phyloP scores from a whole-genome alignment of 1,140 invertebrate genomes.

The Pachypsylla venusta region DNA sequence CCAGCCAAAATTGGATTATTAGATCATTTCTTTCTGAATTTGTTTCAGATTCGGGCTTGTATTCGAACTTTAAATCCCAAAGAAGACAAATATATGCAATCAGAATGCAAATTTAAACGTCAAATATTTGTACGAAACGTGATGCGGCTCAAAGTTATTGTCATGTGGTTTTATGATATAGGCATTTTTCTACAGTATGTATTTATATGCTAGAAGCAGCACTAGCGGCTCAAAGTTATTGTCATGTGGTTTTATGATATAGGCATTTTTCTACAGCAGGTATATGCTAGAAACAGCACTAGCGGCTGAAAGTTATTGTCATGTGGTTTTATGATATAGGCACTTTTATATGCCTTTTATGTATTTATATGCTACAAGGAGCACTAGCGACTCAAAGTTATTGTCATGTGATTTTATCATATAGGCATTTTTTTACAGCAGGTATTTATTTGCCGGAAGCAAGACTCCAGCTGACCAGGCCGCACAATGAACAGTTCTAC shows the following conservation, averaged over 20 bases:
- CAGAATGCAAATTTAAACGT: slow-evolving; percentile 88
- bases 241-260: slow-evolving; percentile 77
- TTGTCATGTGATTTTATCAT: neutral
- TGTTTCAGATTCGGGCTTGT: slow-evolving; percentile 58
- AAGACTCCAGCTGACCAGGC: no score
- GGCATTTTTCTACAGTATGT: slow-evolving; percentile 84
- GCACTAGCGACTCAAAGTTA: slow-evolving; percentile 73
- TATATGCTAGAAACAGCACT: no score
- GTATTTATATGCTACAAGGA: no score
- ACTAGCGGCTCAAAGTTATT: slow-evolving; percentile 79
- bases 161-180: slow-evolving; percentile 74
- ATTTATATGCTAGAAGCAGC: no score
- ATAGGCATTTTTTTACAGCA: neutral
- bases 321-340: slow-evolving; percentile 77
- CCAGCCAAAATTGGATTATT: no score
- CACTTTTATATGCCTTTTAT: slow-evolving; percentile 77
- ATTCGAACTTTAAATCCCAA: slow-evolving; percentile 87
- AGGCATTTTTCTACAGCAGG: slow-evolving; percentile 83
- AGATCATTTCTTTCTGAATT: no score
- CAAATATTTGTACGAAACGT: slow-evolving; percentile 89
- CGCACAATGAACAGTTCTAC: no score
- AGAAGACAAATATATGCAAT: slow-evolving; percentile 89
- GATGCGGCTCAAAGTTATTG: slow-evolving; percentile 76
- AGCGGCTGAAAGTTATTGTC: slow-evolving; percentile 73
- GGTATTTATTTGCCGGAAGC: no score